Percentiles rank a stretch among this genome's conserved stretches.
Evolutionary conservation across 64 coral and sea anemone species (phyloP).

Genomic region (Montipora efflorescens): DNA sequence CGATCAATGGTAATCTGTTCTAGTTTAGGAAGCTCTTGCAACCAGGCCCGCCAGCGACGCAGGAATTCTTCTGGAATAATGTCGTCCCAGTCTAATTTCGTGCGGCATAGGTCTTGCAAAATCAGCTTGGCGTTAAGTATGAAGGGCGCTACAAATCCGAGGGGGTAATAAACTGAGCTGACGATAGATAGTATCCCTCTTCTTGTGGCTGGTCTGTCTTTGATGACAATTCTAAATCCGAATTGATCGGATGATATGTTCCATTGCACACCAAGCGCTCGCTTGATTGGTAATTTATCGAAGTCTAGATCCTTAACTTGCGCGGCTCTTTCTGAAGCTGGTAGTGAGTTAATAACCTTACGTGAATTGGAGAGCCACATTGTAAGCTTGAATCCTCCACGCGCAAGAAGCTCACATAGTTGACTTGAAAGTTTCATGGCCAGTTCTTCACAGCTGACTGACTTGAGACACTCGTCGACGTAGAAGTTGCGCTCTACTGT

Average conservation of each 20-base stretch:
- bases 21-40: background rate
- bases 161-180: background rate
- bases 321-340: slow-evolving; percentile 16
- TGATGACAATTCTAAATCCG: background rate
- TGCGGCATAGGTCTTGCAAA: background rate
- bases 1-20: background rate
- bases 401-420: too few species aligned
- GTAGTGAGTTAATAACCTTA: slow-evolving; percentile 30
- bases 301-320: slow-evolving; percentile 14
- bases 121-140: background rate
- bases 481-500: too few species aligned
- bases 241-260: background rate
- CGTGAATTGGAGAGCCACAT: slow-evolving; percentile 10
- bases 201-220: background rate
- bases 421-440: too few species aligned
- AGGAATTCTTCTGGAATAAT: background rate
- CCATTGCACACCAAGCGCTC: slow-evolving; percentile 52
- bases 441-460: too few species aligned
- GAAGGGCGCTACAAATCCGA: background rate
- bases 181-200: background rate
- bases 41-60: background rate
- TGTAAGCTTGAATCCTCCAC: slow-evolving; percentile 1
- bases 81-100: background rate
- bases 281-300: slow-evolving; percentile 25
- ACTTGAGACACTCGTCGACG: too few species aligned